phyloP scores from a whole-genome alignment of 2,797 vertebrate species.

The Anguilla obscura region DNA sequence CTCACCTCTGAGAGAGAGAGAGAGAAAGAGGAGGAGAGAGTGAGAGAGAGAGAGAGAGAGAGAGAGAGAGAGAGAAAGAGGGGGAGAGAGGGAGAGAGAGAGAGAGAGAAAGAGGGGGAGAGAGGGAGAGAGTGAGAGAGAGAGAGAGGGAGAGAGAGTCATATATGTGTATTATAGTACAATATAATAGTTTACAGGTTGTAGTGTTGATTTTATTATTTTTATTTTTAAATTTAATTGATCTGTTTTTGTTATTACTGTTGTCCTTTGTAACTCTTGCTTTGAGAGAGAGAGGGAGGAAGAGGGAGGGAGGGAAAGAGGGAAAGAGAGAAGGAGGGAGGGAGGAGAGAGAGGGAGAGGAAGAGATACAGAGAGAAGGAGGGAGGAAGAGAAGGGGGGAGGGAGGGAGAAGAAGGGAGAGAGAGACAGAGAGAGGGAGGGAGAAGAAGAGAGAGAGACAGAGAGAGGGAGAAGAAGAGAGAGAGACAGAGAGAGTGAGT shows the following conservation, averaged over 20 bases:
- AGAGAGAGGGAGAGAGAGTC: not conserved
- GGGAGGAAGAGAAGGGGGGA: too few species aligned
- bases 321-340: too few species aligned
- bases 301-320: too few species aligned
- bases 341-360: too few species aligned
- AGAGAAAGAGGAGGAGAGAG: not conserved
- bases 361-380: too few species aligned
- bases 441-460: not conserved
- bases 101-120: not conserved
- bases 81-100: not conserved
- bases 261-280: too few species aligned
- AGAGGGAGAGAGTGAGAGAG: not conserved
- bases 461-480: not conserved
- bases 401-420: too few species aligned
- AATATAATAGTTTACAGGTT: too few species aligned
- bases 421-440: not conserved
- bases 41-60: not conserved
- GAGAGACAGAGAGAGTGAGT: not conserved
- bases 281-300: too few species aligned
- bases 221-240: too few species aligned
- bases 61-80: not conserved
- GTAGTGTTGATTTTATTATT: too few species aligned
- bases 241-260: not conserved
- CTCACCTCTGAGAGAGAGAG: slow-evolving; percentile 63
- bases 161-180: not conserved